phyloP scores from a whole-genome alignment of 2,797 vertebrate genomes.

The Etheostoma perlongum region DNA sequence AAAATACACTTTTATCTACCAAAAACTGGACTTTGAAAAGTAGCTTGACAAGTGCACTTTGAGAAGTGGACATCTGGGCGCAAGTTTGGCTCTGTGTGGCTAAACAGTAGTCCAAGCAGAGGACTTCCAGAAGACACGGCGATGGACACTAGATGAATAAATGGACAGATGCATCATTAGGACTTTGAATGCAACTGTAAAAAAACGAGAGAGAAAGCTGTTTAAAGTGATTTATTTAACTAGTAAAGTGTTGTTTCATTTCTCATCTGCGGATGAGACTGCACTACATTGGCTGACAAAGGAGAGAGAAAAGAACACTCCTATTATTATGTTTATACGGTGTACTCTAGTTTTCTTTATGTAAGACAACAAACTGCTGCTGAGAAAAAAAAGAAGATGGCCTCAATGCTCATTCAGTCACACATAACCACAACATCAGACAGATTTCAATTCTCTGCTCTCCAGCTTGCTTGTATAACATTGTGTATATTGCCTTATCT shows the following conservation, averaged over 20 bases:
- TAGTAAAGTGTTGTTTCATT: conserved; percentile 77
- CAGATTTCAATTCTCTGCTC: conserved; percentile 70
- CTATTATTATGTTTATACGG: conserved; percentile 58
- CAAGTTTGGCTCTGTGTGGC: conserved; percentile 54
- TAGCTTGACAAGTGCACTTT: conserved; percentile 78
- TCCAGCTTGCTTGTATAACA: conserved; percentile 82
- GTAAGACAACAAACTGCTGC: conserved; percentile 49
- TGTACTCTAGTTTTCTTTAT: conserved; percentile 49
- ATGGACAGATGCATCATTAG: conserved; percentile 59
- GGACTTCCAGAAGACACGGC: conserved; percentile 54
- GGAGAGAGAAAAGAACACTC: conserved; percentile 60
- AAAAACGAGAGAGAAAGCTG: conserved; percentile 34
- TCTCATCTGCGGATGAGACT: conserved; percentile 79
- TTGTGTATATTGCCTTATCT: conserved; percentile 82
- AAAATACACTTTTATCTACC: conserved; percentile 72
- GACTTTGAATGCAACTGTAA: conserved; percentile 64
- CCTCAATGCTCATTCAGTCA: conserved; percentile 46
- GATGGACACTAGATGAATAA: conserved; percentile 64
- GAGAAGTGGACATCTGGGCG: conserved; percentile 70
- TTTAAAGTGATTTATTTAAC: conserved; percentile 81
- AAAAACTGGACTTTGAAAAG: conserved; percentile 68
- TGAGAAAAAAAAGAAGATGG: conserved; percentile 27
- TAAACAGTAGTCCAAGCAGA: conserved; percentile 58
- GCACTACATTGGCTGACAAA: conserved; percentile 83
- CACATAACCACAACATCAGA: conserved; percentile 53